Evolutionary conservation across 1,140 invertebrate species (phyloP).

Genomic region (Drosophila murphyi): DNA sequence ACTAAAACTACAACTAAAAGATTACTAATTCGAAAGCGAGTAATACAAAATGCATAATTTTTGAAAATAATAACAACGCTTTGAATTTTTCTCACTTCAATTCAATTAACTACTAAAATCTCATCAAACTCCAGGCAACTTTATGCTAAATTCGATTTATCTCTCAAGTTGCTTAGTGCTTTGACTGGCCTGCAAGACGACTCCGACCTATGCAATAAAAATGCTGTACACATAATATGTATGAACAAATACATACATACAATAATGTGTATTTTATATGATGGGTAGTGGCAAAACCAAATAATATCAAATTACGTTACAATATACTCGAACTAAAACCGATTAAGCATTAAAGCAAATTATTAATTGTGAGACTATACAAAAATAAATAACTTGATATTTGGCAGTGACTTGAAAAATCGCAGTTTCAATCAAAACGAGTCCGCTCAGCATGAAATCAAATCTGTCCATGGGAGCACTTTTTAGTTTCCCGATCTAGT

Average conservation of each 20-base stretch:
- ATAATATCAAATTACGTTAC: slow-evolving; percentile 42
- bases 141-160: slow-evolving; percentile 42
- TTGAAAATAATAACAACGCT: slow-evolving; percentile 61
- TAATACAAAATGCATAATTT: slow-evolving; percentile 77
- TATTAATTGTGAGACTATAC: slow-evolving; percentile 29
- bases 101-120: slow-evolving; percentile 46
- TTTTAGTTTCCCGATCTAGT: neutral
- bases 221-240: slow-evolving; percentile 31
- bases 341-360: slow-evolving; percentile 33
- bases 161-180: slow-evolving; percentile 40
- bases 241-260: neutral
- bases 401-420: neutral
- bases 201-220: slow-evolving; percentile 50
- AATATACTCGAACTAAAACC: slow-evolving; percentile 31
- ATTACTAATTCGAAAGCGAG: slow-evolving; percentile 60
- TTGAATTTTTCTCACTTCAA: slow-evolving; percentile 35
- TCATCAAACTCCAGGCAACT: slow-evolving; percentile 23
- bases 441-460: too few relatives aligned
- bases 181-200: slow-evolving; percentile 16
- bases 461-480: too few relatives aligned
- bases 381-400: slow-evolving; percentile 26
- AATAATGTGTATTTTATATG: slow-evolving; percentile 31
- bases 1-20: neutral
- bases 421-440: neutral
- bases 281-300: slow-evolving; percentile 59